These are phyloP conservation scores for Pipra filicauda DNA, from an alignment of 2,113 vertebrate genomes.

Conservation along the genomic window DNA sequence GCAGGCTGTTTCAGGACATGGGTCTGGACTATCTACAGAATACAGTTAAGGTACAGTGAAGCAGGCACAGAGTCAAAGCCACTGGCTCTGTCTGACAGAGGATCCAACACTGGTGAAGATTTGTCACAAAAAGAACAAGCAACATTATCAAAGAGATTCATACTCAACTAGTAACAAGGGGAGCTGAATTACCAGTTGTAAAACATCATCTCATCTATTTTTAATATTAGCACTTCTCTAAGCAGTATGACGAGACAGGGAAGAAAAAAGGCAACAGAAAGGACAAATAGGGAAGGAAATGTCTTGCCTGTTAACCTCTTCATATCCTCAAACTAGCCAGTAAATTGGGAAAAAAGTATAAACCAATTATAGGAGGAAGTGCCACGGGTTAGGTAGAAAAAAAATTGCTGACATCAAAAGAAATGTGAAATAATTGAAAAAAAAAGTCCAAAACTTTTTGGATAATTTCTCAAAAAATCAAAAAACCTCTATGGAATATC, in stretches of 20 bases:
- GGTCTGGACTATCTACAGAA: not conserved
- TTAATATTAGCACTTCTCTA: not conserved
- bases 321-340: not conserved
- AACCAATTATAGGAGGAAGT: not conserved
- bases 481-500: not conserved
- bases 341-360: not conserved
- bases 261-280: not conserved
- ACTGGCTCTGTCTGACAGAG: not conserved
- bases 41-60: not conserved
- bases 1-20: rapidly evolving
- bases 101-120: not conserved
- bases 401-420: not conserved
- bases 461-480: not conserved
- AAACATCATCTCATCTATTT: not conserved
- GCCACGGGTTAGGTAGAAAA: not conserved
- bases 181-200: not conserved
- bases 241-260: not conserved
- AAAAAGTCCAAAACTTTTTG: not conserved
- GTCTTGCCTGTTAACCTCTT: not conserved
- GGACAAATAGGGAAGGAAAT: not conserved
- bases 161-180: not conserved
- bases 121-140: not conserved
- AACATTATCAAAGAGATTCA: not conserved
- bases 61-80: not conserved
- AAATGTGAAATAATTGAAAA: not conserved